These are phyloP conservation scores for Xestobium rufovillosum DNA, from an alignment of 2,888 invertebrate genomes.

Conservation along the genomic window DNA sequence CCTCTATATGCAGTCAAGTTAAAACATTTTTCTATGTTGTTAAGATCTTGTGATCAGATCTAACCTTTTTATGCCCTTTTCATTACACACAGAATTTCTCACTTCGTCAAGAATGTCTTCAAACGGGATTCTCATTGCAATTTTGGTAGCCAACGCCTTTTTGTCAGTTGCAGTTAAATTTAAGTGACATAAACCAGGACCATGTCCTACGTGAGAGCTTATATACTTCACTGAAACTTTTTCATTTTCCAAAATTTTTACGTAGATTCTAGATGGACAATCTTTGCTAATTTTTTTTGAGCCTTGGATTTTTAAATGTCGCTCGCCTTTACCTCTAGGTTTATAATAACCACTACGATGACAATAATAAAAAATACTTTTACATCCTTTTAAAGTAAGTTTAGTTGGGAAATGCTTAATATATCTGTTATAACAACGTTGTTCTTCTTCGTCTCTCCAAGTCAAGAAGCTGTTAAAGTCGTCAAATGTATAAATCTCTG, in stretches of 20 bases:
- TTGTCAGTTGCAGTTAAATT: slow-evolving; percentile 15
- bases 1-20: slow-evolving; percentile 12
- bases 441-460: no score
- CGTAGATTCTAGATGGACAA: slow-evolving; percentile 18
- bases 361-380: no score
- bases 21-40: slow-evolving; percentile 17
- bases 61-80: slow-evolving; percentile 10
- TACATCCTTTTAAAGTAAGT: no score
- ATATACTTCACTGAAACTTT: slow-evolving; percentile 10
- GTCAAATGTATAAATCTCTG: no score
- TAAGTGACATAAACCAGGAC: slow-evolving; percentile 6
- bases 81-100: slow-evolving; percentile 13
- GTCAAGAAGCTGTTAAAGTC: no score
- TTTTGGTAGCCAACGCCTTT: slow-evolving; percentile 15
- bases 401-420: no score
- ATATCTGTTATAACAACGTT: no score
- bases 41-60: slow-evolving; percentile 20
- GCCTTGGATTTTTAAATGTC: slow-evolving; percentile 5
- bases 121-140: slow-evolving; percentile 19
- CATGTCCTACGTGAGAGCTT: slow-evolving; percentile 20
- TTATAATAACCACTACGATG: slow-evolving; percentile 5
- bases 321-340: neutral
- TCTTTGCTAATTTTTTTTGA: slow-evolving; percentile 16
- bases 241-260: slow-evolving; percentile 4
- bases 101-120: slow-evolving; percentile 13